A percentile compares a stretch with the other conserved stretches of the same genome.
These are phyloP conservation scores for Chymomyza procnemis DNA, from an alignment of 2,888 invertebrate genomes.

Conservation along the genomic window DNA sequence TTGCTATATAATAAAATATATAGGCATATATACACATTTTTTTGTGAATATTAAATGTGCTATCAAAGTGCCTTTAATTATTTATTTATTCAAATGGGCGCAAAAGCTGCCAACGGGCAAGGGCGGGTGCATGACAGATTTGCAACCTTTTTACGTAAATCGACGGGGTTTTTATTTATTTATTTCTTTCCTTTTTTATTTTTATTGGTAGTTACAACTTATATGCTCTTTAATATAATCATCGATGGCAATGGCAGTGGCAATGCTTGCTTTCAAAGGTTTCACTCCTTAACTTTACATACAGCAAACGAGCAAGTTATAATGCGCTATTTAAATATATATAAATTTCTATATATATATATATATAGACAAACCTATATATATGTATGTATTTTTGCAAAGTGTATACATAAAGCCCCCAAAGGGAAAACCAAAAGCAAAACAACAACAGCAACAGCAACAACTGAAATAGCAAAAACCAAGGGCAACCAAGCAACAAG, in stretches of 20 bases:
- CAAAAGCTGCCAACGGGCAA: no score
- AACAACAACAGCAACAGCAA: slow-evolving; percentile 10
- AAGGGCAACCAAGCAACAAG: background rate
- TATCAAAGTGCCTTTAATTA: slow-evolving; percentile 42
- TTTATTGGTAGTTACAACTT: background rate
- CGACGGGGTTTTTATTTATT: background rate
- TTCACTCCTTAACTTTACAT: background rate
- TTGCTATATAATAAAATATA: background rate
- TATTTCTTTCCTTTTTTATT: background rate
- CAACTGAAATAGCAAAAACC: slow-evolving; percentile 7
- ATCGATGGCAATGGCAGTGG: background rate
- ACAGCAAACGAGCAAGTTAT: background rate
- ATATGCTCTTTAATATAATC: background rate
- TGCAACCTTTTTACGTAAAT: background rate
- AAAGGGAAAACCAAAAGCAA: slow-evolving; percentile 6
- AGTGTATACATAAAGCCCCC: background rate
- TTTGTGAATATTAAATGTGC: background rate
- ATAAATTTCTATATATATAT: background rate
- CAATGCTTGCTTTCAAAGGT: background rate
- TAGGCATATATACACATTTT: no score
- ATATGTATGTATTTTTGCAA: background rate
- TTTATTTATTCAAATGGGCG: slow-evolving; percentile 59
- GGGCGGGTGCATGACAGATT: background rate
- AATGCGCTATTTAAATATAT: background rate
- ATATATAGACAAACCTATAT: background rate